Evolutionary conservation across 2,888 invertebrate species (phyloP), one percentile per base, ranked within the genome.

Genomic region (Dugesia japonica): DNA sequence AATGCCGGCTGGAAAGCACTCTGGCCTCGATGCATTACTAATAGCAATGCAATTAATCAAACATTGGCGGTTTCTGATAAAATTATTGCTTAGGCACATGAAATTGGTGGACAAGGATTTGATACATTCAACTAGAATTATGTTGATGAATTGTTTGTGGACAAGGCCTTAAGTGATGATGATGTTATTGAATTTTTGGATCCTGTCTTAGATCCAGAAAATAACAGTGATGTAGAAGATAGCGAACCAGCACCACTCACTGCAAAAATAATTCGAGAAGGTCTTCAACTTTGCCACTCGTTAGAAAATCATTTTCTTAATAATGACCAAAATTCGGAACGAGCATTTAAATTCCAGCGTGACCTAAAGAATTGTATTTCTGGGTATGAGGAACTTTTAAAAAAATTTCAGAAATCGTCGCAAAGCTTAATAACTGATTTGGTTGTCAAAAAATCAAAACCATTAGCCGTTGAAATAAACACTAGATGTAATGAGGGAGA

Each of bases 371-470:
- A 56, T 23, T 56, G 56, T 4, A 56, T 56, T 20, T 56, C 56
- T n/a, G 56, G 56, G 23, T 20, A 56, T 56, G 4, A 23, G 7
- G 56, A 56, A 23, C 56, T 56, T 20, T n/a, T 9, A 9, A 56
- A 56, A n/a, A 56, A n/a, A 23, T 56, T 56, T 13, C 23, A 20
- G 17, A 23, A 56, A 56, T 56, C 56, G 23, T 56, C 56, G 56
- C n/a, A 56, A 56, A 56, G 56, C 17, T 56, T 56, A 56, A 56
- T 56, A 20, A n/a, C n/a, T 56, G 56, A 56, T 56, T 56, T 20
- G 1, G 23, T 56, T 56, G 23, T 23, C 56, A 56, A 23, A 56
- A n/a, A 4, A 13, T 4, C 31, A 31, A 31, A 31, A 13, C 4
- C 31, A 13, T 31, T 13, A 31, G 31, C 31, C 4, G 31, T 31